Base-by-base conservation (phyloP, 2,888 invertebrate genomes). In the Platycheirus albimanus region DNA sequence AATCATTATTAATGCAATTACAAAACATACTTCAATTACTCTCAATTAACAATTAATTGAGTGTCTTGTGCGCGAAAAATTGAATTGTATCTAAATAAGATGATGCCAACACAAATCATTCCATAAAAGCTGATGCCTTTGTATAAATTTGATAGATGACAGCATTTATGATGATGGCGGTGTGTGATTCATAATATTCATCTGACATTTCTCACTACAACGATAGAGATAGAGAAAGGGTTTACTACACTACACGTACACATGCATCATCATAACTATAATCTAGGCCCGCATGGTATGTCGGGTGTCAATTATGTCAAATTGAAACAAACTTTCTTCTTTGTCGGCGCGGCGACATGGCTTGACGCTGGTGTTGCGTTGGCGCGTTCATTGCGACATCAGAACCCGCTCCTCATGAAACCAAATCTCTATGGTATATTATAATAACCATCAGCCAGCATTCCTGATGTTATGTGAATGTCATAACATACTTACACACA, bases 1-100 rank as follows among this genome's bases (percentile, higher is more conserved):
- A 87, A 89, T 89, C 88, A 88, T 89, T 89, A 89, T 89, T 90
- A 90, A 90, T 89, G 88, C 88, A 88, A 90, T 91, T 91, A 90
- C 88, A 88, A 90, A 90, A 90, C 89, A 89, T 90, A 89, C 88
- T 90, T 91, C 90, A 91, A 90, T 91, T 90, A 89, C 88, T 89
- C 89, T 90, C 89, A 90, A 90, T 90, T 90, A 90, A 89, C 88
- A 88, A 87, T 90, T 89, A 89, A 90, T 90, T 90, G 88, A 90
- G 87, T 88, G 87, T 86, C 85, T 86, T 86, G 76, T 72, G 84
- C 67, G 81, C 81, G 85, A 83, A 76, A 84, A 78, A 85, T 85
- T 83, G 72, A 83, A 83, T 83, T 83, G 83, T 78, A 83, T 78
- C 78, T 72, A 83, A 83, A 83, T 83, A 83, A 78, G 83, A 83